Base-by-base conservation (phyloP, 2,888 invertebrate genomes). In the Phaedon cochleariae region DNA sequence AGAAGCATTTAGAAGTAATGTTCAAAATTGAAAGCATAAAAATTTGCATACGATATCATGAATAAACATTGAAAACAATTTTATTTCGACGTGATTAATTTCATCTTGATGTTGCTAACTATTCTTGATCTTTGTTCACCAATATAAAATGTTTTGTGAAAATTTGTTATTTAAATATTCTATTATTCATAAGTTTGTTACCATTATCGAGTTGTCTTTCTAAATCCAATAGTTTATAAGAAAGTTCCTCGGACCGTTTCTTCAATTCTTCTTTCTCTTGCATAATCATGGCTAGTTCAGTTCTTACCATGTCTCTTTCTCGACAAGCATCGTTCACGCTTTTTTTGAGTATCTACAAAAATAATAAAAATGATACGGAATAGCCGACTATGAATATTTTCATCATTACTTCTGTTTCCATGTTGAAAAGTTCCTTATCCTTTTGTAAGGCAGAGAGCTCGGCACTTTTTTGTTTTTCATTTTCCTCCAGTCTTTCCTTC, bases 241-340 rank as follows among this genome's bases (percentile, higher is more conserved):
- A 73, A 45, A 80, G 65, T 61, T 79, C 76, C 45, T 76, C 76
- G 4, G 78, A 72, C 69, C 75, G 74, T 52, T 70, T 68, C 53
- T 74, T 74, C 20, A 91, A 81, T 65, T 89, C 87, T 69, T 88
- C 87, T 81, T 92, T 91, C 79, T 92, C 90, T 77, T 89, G 86
- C 67, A 89, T 83, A 69, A 90, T 82, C 76, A 89, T 90, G 84
- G 91, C 88, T 61, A 90, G 81, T 78, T 90, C 88, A 76, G 85
- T 86, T 85, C 90, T 90, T 18, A 90, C 85, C 62, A 84, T 86
- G 78, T 89, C 85, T 83, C 89, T 88, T 80, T 90, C 89, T 65
- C 85, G 86, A 62, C 88, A 86, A 48, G 88, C 85, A 79, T 89
- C 89, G 71, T 87, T 87, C 69, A 91, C 84, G 81, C 88, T 89